Base-by-base conservation (phyloP, 2,888 invertebrate genomes). In the Tromatobia lineatoria region DNA sequence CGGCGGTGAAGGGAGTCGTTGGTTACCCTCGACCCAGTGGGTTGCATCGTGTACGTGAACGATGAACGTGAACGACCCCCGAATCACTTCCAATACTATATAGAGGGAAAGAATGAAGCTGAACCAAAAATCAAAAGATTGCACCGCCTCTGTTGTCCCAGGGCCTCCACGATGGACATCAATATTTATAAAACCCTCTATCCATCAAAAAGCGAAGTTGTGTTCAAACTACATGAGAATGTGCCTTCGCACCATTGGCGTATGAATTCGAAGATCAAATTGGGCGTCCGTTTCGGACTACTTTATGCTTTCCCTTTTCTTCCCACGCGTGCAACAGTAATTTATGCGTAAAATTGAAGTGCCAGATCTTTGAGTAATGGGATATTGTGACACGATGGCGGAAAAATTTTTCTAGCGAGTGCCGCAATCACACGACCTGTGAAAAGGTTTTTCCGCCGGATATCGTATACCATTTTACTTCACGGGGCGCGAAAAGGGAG, bases 151-250 rank as follows among this genome's bases (percentile, higher is more conserved):
- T 52, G 67, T 20, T 67, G 50, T 64, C n/a, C 64, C 11, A 34
- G 20, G 64, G 18, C 29, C 66, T 47, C 47, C 13, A 54, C 29
- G 69, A 71, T 54, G 61, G 47, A 67, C 87, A 88, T 87, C 86
- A 86, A 89, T 90, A 89, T 89, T 90, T 89, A 86, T 88, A 85
- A 87, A 87, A 85, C 84, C 79, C 61, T 64, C 85, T 77, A 88
- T 89, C 82, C 74, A 88, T 89, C 89, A 89, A 84, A 10, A 11
- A 81, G 25, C 79, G 74, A 73, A 70, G 70, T 67, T 15, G 20
- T 25, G 47, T 47, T 57, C 70, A 42, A 45, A 1, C 52, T 20
- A 38, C 47, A 76, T 52, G 25, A 25, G 61, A 85, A 80, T 76
- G 64, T 70, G 52, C 50, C 71, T 76, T 61, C 11, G 61, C 59